phyloP scores from a whole-genome alignment of 2,888 invertebrate genomes.

The Brenthis ino region DNA sequence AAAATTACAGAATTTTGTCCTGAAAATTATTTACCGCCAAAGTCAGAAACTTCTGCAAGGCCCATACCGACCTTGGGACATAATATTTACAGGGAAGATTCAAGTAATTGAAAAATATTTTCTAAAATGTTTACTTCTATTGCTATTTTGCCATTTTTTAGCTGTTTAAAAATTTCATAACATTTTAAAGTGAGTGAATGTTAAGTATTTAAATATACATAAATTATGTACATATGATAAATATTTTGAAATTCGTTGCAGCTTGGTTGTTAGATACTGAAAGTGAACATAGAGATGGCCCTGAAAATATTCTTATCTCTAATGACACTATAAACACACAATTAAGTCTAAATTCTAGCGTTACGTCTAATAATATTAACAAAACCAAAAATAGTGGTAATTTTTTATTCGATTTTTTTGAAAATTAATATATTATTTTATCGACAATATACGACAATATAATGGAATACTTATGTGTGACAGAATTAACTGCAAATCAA shows the following conservation, averaged over 20 bases:
- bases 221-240: not conserved
- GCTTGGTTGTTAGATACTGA: constrained; percentile 53
- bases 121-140: too few relatives aligned
- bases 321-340: constrained; percentile 14
- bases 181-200: too few relatives aligned
- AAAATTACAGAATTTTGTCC: constrained; percentile 50
- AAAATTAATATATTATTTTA: not conserved
- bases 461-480: not conserved
- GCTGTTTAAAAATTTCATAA: too few relatives aligned
- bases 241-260: constrained; percentile 31
- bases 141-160: too few relatives aligned
- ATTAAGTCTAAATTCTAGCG: not conserved
- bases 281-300: constrained; percentile 27
- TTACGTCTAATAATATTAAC: too few relatives aligned
- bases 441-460: too few relatives aligned
- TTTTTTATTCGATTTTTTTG: not conserved
- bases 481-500: not conserved
- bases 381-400: constrained; percentile 2
- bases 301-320: constrained; percentile 14
- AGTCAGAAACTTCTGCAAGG: constrained; percentile 47
- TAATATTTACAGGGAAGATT: constrained; percentile 51
- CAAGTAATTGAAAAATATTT: constrained; percentile 42
- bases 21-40: constrained; percentile 43
- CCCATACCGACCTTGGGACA: constrained; percentile 59
- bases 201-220: too few relatives aligned